Evolutionary conservation across 2,888 invertebrate genomes (phyloP).

Genomic region (Drosophila affinis): DNA sequence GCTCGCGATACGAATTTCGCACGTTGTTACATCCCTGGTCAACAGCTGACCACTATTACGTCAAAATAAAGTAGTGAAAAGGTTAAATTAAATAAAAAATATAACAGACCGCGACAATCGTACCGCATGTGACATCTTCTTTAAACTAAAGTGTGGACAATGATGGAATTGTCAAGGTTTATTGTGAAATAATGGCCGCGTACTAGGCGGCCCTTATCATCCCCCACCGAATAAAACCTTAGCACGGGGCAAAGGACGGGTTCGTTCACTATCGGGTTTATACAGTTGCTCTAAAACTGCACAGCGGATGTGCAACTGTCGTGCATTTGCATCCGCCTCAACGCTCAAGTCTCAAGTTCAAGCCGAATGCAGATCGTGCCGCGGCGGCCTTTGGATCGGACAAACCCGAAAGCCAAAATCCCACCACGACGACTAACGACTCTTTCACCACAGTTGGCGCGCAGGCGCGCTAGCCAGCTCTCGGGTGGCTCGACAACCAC

Average conservation of each 20-base stretch:
- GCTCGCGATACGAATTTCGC: neutral
- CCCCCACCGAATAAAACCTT: slow-evolving; percentile 3
- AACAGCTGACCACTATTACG: slow-evolving; percentile 70
- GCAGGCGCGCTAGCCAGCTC: slow-evolving; percentile 46
- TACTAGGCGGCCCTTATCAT: slow-evolving; percentile 1
- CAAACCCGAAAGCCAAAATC: slow-evolving; percentile 33
- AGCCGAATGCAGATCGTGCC: slow-evolving; percentile 26
- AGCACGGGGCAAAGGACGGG: neutral
- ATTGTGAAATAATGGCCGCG: slow-evolving; percentile 23
- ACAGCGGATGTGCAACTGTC: slow-evolving; percentile 37
- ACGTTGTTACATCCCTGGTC: neutral
- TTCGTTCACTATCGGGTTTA: slow-evolving; percentile 1
- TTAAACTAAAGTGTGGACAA: neutral
- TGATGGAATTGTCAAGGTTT: slow-evolving; percentile 1
- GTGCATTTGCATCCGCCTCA: neutral
- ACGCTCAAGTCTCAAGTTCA: slow-evolving; percentile 51
- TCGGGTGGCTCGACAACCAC: slow-evolving; percentile 18
- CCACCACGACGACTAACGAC: slow-evolving; percentile 19
- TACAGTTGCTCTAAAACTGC: slow-evolving; percentile 46
- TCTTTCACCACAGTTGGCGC: slow-evolving; percentile 37
- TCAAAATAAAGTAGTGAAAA: slow-evolving; percentile 63
- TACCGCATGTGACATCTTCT: neutral
- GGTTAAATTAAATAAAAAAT: slow-evolving; percentile 38
- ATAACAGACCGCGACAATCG: slow-evolving; percentile 11
- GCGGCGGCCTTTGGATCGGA: slow-evolving; percentile 34